A percentile compares a stretch with the other conserved stretches of the same genome.
Evolutionary conservation across 2,888 invertebrate species (phyloP).

Genomic region (Drosophila birchii): DNA sequence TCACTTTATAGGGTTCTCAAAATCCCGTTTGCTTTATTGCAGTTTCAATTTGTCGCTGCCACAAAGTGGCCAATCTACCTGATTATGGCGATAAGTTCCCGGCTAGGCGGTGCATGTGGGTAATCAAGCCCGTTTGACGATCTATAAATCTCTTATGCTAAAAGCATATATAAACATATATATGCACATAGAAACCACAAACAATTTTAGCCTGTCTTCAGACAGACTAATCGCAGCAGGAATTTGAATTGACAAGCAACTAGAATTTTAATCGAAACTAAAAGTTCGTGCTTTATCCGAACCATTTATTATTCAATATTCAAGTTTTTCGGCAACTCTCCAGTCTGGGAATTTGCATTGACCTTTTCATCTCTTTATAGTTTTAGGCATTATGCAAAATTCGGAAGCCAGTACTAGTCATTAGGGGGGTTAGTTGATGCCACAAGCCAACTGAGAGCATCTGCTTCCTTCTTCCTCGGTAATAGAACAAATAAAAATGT

Average conservation of each 20-base stretch:
- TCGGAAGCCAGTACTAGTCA: constrained; percentile 2
- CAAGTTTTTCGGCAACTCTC: constrained; percentile 2
- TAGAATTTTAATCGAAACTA: neutral
- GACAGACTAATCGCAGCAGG: constrained; percentile 1
- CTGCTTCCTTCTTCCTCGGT: constrained; percentile 1
- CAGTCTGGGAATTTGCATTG: constrained; percentile 12
- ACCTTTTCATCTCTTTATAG: constrained; percentile 2
- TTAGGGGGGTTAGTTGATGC: neutral
- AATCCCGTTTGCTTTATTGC: constrained; percentile 34
- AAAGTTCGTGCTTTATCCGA: neutral
- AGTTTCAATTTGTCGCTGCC: constrained; percentile 9
- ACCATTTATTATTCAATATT: constrained; percentile 7
- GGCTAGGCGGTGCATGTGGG: neutral
- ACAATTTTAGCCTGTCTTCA: neutral
- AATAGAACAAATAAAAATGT: neutral
- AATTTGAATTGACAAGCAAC: constrained; percentile 9
- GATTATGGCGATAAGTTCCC: constrained; percentile 11
- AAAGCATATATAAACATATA: neutral
- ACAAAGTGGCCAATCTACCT: constrained; percentile 7
- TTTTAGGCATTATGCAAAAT: neutral
- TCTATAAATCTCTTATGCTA: neutral
- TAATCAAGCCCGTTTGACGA: neutral
- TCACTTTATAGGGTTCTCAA: constrained; percentile 34
- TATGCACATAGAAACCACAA: neutral
- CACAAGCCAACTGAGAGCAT: neutral